These are phyloP conservation scores for Crocallis elinguaria DNA, from an alignment of 2,888 invertebrate species.

Conservation along the genomic window DNA sequence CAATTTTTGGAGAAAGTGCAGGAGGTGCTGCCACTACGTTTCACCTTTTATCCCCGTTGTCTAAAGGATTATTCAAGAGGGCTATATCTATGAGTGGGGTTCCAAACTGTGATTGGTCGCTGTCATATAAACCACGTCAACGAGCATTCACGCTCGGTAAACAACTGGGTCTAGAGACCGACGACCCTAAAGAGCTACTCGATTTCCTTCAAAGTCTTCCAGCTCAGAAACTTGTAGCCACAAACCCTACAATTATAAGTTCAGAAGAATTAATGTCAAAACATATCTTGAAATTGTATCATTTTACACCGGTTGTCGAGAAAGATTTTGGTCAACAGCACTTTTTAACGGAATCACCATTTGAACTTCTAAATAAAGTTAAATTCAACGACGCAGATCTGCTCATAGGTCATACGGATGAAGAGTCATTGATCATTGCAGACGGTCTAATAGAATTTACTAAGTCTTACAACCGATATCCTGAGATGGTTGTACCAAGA, in stretches of 20 bases:
- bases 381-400: conserved; percentile 79
- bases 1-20: conserved; percentile 59
- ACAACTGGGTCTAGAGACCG: conserved; percentile 26
- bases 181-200: conserved; percentile 47
- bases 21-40: conserved; percentile 47
- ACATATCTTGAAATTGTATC: conserved; percentile 8
- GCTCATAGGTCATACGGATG: conserved; percentile 86
- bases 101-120: conserved; percentile 53
- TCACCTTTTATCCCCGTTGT: conserved; percentile 56
- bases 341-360: conserved; percentile 41
- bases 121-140: conserved; percentile 43
- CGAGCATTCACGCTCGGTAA: conserved; percentile 47
- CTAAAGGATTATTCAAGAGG: conserved; percentile 52
- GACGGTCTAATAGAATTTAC: conserved; percentile 21
- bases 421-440: conserved; percentile 79
- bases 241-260: conserved; percentile 5
- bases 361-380: conserved; percentile 53
- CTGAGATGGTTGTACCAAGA: conserved; percentile 45
- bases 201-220: not conserved
- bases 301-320: conserved; percentile 47
- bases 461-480: conserved; percentile 33
- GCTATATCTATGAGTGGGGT: conserved; percentile 55
- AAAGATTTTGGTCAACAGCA: conserved; percentile 43
- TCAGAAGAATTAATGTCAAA: no score
- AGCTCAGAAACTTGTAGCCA: no score